phyloP scores from a whole-genome alignment of 2,113 vertebrate species.

The Mus spicilegus region DNA sequence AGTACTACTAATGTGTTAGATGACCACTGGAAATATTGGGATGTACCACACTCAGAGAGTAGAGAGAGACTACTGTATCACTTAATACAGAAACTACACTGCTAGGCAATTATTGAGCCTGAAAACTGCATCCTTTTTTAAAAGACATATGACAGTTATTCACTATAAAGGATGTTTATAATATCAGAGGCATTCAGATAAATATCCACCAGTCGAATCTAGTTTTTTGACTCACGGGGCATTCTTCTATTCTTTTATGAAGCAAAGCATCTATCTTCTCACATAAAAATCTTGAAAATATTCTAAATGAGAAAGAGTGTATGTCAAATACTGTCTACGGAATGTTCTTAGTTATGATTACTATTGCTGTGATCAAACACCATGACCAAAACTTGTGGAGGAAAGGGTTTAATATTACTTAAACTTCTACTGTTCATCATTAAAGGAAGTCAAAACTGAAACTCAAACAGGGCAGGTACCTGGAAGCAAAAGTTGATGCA shows the following conservation, averaged over 20 bases:
- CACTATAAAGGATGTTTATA: background rate
- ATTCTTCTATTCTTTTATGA: background rate
- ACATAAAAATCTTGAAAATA: background rate
- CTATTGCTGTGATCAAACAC: background rate
- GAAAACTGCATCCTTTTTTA: background rate
- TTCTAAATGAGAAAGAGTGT: background rate
- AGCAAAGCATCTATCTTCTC: background rate
- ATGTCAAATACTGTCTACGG: background rate
- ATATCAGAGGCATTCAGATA: background rate
- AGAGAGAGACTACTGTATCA: background rate
- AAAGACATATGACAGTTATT: background rate
- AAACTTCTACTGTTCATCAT: background rate
- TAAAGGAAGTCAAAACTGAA: background rate
- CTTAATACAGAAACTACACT: background rate
- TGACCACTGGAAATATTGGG: background rate
- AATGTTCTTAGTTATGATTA: background rate
- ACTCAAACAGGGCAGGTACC: background rate
- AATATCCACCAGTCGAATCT: background rate
- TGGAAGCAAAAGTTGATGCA: background rate
- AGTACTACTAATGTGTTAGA: background rate
- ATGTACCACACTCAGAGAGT: background rate
- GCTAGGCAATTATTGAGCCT: background rate
- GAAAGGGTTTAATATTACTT: background rate
- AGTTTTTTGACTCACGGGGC: background rate
- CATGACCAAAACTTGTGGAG: background rate